A percentile compares a stretch with the other conserved stretches of the same genome.
Conservation (phyloP, 2,888 invertebrate species). For the Ophraella communa region DNA sequence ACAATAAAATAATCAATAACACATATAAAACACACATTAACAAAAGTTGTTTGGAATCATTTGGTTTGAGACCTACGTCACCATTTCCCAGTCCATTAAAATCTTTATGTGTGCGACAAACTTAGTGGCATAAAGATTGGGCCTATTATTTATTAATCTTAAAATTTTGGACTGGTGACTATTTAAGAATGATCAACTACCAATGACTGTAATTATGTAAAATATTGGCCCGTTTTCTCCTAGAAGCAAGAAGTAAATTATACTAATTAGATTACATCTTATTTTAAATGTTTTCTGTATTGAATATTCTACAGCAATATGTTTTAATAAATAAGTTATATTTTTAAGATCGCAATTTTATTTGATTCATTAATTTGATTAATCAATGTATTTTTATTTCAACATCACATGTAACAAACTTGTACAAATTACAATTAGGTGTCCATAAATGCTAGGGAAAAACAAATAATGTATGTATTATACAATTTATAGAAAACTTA, state of each 20-base stretch:
- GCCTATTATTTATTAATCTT: too few species aligned
- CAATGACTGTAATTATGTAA: background rate
- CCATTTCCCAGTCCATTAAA: too few species aligned
- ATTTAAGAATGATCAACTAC: background rate
- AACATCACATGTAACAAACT: background rate
- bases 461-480: background rate
- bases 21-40: too few species aligned
- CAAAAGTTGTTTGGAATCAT: too few species aligned
- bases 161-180: background rate
- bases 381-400: background rate
- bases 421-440: background rate
- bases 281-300: constrained; percentile 33
- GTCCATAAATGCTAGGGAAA: background rate
- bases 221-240: background rate
- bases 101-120: too few species aligned
- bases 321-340: constrained; percentile 47
- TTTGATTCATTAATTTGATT: background rate
- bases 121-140: too few species aligned
- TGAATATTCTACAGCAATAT: constrained; percentile 46
- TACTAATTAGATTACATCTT: constrained; percentile 9
- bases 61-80: too few species aligned
- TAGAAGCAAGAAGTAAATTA: constrained; percentile 3
- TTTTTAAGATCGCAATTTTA: constrained; percentile 37
- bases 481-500: background rate
- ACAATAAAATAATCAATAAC: too few species aligned